phyloP scores from a whole-genome alignment of 2,888 invertebrate genomes.

The Calameuta pallipes region DNA sequence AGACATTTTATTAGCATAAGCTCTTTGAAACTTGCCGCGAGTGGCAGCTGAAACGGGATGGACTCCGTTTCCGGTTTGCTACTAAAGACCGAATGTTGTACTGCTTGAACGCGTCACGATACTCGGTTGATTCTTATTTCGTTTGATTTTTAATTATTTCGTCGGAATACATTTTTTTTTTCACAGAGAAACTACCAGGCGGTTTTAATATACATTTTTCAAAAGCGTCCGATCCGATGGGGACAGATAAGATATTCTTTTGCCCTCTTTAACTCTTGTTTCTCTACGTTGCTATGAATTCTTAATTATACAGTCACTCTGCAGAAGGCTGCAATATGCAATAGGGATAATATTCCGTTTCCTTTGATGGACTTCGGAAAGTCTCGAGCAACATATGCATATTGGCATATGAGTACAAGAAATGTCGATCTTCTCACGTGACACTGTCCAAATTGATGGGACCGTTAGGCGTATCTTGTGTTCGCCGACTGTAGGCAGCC shows the following conservation, averaged over 20 bases:
- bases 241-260: not conserved
- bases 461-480: not conserved
- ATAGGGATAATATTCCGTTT: not conserved
- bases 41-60: not conserved
- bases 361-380: not conserved
- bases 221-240: not conserved
- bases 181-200: not conserved
- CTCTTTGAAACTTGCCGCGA: not conserved
- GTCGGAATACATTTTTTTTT: not conserved
- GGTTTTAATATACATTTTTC: not conserved
- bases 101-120: not conserved
- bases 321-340: not conserved
- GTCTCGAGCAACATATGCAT: not conserved
- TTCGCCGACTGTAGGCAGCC: not conserved
- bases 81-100: not conserved
- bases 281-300: not conserved
- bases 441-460: not conserved
- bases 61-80: not conserved
- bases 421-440: not conserved
- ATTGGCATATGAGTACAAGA: not conserved
- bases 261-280: not conserved
- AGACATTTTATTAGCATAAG: not conserved
- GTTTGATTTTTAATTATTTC: not conserved
- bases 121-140: not conserved
- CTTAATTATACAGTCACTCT: not conserved